Base-by-base conservation (phyloP, 2,888 invertebrate species). In the Microdon myrmicae region DNA sequence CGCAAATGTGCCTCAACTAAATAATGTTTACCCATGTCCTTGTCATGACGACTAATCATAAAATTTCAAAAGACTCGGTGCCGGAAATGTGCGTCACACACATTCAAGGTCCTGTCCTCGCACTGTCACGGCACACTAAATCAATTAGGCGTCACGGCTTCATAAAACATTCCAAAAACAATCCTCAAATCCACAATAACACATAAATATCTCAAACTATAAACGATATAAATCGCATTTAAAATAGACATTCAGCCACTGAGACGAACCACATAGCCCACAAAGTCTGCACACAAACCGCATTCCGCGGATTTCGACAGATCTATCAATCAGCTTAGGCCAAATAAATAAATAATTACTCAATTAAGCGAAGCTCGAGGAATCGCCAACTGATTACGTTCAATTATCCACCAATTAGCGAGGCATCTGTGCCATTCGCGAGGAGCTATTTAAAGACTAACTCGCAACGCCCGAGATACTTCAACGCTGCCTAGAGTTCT, bases 361-460 rank as follows among this genome's bases (percentile, higher is more conserved):
- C 64, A 64, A 64, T 64, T 53, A 47, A 64, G 58, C 32, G 51
- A 47, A 58, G 25, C 41, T 43, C 29, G 35, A 53, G 32, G 35
- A 41, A 58, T 58, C 51, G 58, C 51, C 32, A 53, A 64, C 51
- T 58, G 54, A 66, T 59, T 66, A 48, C 59, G 59, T 59, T 59
- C 54, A 66, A 66, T 66, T 66, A 59, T 59, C 53, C 39, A 66
- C 48, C 66, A 66, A 66, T 66, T 66, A 66, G 66, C 54, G 59
- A 23, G 53, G 66, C 59, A 66, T 66, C 59, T 59, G 53, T 54
- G 66, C 59, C 48, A 66, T 64, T 45, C 48, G 10, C 28, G 35
- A 2, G 5, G 8, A n/a, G n/a, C n/a, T n/a, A n/a, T n/a, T n/a
- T n/a, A n/a, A n/a, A n/a, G n/a, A n/a, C 6, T 7, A 59, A 32